Conservation (phyloP, 2,797 vertebrate genomes). For the Spinibarbus caldwelli region DNA sequence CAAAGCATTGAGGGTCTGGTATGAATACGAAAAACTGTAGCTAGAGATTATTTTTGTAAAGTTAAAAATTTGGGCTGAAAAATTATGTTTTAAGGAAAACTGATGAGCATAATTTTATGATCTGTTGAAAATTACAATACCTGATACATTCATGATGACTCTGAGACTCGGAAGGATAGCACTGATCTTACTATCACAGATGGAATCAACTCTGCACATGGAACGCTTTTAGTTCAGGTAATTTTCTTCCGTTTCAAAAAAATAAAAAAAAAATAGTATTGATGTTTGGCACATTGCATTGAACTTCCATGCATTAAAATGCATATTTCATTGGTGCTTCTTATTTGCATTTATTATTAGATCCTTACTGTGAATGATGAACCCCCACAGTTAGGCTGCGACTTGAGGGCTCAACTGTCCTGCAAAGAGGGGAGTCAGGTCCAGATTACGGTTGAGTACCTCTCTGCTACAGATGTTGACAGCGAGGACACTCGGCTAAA, state of each 20-base stretch:
- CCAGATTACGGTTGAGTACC: conserved; percentile 70
- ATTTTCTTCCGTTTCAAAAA: conserved; percentile 51
- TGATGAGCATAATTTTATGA: not conserved
- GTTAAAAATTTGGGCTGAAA: not conserved
- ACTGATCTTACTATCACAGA: conserved; percentile 84
- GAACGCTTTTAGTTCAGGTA: conserved; percentile 83
- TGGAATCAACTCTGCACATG: conserved; percentile 83
- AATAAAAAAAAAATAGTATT: not conserved
- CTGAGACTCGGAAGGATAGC: conserved; percentile 84
- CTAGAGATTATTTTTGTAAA: not conserved
- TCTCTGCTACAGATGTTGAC: conserved; percentile 75
- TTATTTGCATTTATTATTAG: conserved; percentile 58
- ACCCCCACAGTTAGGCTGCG: conserved; percentile 69
- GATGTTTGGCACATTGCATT: not conserved
- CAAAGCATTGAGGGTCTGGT: conserved; percentile 72
- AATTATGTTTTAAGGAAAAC: not conserved
- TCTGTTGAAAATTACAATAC: not conserved
- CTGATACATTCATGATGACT: conserved; percentile 90
- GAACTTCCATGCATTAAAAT: not conserved
- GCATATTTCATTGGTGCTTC: not conserved
- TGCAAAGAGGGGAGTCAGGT: conserved; percentile 70
- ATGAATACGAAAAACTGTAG: not conserved
- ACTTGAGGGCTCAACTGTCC: conserved; percentile 67
- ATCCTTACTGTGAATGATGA: conserved; percentile 74
- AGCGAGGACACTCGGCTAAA: conserved; percentile 71